A percentile compares a stretch with the other conserved stretches of the same genome.
Conservation (phyloP, 1,140 invertebrate species). For the Pristionchus pacificus region DNA sequence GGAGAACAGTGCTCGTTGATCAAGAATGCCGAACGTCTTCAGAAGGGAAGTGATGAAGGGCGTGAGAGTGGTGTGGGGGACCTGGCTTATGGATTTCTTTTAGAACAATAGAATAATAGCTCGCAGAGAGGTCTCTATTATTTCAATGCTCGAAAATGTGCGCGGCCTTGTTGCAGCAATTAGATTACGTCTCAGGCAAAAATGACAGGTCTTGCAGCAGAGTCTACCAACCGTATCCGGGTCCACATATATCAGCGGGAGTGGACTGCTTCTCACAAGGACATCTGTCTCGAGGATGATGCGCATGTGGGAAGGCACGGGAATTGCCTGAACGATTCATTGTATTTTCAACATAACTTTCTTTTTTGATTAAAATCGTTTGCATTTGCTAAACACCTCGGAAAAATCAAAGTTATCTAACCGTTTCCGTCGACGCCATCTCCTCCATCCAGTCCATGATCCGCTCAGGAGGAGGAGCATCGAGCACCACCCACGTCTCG, state of each 20-base stretch:
- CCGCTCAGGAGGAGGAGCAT: not conserved
- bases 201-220: no score
- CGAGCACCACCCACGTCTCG: not conserved
- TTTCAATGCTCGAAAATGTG: no score
- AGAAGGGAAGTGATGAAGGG: not conserved
- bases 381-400: no score
- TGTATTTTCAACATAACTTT: no score
- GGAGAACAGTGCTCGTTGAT: not conserved
- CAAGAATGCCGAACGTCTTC: not conserved
- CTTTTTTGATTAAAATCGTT: no score
- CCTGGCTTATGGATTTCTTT: no score
- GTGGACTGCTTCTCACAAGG: not conserved
- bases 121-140: no score
- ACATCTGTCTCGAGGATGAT: not conserved
- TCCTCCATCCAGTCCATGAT: not conserved
- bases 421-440: not conserved
- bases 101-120: no score
- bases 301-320: not conserved
- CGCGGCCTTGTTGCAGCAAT: no score
- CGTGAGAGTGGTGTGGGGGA: no score
- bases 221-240: not conserved
- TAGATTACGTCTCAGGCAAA: no score
- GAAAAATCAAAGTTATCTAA: no score
- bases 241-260: not conserved
- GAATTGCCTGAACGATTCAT: not conserved